phyloP scores from a whole-genome alignment of 2,113 vertebrate genomes.

The Carassius gibelio region DNA sequence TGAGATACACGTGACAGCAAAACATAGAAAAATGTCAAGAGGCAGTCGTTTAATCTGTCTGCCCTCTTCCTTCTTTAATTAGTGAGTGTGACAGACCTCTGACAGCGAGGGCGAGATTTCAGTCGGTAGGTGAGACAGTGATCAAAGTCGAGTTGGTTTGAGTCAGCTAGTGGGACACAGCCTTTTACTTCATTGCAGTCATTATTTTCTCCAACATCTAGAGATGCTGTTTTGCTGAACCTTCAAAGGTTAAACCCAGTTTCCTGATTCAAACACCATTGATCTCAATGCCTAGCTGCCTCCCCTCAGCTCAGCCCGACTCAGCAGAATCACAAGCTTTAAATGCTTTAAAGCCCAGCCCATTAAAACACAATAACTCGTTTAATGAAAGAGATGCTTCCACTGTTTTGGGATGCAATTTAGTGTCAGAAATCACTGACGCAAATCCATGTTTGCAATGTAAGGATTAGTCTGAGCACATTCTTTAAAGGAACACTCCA shows the following conservation, averaged over 20 bases:
- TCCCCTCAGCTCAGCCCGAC: constrained; percentile 2
- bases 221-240: constrained; percentile 32
- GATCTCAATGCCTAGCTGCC: constrained; percentile 24
- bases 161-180: constrained; percentile 15
- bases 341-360: constrained; percentile 29
- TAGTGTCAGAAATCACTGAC: constrained; percentile 19
- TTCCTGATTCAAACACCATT: constrained; percentile 35
- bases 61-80: neutral
- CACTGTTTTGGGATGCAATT: constrained; percentile 30
- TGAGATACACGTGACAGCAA: neutral
- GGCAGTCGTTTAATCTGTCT: neutral
- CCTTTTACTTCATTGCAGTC: constrained; percentile 3
- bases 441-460: constrained; percentile 31
- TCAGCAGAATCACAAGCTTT: constrained; percentile 36
- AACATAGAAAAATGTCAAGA: neutral
- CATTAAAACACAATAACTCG: constrained; percentile 29
- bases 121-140: neutral
- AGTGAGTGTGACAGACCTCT: neutral
- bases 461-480: constrained; percentile 9
- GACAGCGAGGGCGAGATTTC: neutral
- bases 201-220: constrained; percentile 29
- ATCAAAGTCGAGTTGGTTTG: neutral
- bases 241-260: constrained; percentile 39
- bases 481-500: neutral
- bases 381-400: constrained; percentile 19